Evolutionary conservation across 1,140 invertebrate species (phyloP), one percentile per base, ranked within the genome.

Genomic region (Drosophila novamexicana): DNA sequence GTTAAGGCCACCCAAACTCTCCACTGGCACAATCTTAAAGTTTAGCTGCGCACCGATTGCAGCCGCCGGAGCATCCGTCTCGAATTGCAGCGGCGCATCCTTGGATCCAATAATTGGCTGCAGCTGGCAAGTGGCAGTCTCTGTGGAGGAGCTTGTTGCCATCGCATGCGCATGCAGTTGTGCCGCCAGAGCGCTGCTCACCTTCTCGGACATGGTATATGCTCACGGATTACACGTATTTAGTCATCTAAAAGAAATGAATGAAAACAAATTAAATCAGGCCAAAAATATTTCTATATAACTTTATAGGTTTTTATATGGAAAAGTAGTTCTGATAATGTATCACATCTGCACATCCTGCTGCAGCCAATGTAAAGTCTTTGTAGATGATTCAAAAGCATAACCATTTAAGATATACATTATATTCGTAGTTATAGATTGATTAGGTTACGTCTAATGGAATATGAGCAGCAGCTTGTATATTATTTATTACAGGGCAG

Each of bases 1-100:
- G 7, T 53, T 32, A 7, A 45, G 12, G 4, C 83, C 89, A 10
- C 75, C 73, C 50, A 86, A 52, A 52, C 79, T 76, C 7, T 85
- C 84, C 44, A 77, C 69, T 36, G 81, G 88, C 57, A 92, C 49
- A 58, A 91, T 67, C 64, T 92, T 91, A 29, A 92, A 92, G 57
- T 88, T 91, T 36, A 92, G 68, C 63, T 92, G 91, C 8, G 84
- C 81, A 50, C 78, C 75, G 50, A 91, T 88, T 12, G 78, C 74
- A 18, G 82, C 81, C 47, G 81, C 77, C 40, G 84, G 73, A 5
- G 79, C 82, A 53, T 88, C 83, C 63, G 82, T 72, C 58, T 83
- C 83, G 34, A 86, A 88, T 10, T 83, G 79, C 7, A 79, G 44
- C 29, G 63, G 42, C 10, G 73, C 49, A 14, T 85, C 80, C 68